Evolutionary conservation across 2,113 vertebrate species (phyloP).

Genomic region (Nematolebias whitei): DNA sequence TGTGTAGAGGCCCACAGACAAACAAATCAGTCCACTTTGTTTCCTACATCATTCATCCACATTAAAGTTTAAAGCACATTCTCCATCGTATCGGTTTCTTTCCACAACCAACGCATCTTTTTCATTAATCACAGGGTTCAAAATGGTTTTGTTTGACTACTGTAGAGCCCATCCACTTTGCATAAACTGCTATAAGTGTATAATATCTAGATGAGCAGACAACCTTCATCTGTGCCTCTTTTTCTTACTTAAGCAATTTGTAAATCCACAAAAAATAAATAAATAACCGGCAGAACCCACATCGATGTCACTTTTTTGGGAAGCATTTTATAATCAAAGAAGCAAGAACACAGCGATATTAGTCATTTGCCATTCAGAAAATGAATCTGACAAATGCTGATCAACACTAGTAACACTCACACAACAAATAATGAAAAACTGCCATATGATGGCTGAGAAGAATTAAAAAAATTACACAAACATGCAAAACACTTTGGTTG

Average conservation of each 20-base stretch:
- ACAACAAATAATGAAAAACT: constrained; percentile 60
- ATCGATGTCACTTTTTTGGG: constrained; percentile 18
- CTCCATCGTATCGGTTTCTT: constrained; percentile 62
- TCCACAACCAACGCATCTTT: constrained; percentile 47
- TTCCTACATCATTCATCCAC: constrained; percentile 78
- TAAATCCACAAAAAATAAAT: constrained; percentile 9
- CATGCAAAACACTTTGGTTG: constrained; percentile 84
- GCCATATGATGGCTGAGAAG: constrained; percentile 60
- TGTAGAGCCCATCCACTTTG: background rate
- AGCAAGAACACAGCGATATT: constrained; percentile 14
- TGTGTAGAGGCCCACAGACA: constrained; percentile 40
- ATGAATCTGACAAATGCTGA: constrained; percentile 53
- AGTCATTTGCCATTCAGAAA: constrained; percentile 49
- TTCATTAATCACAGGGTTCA: constrained; percentile 55
- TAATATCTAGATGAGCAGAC: background rate
- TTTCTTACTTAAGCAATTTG: constrained; percentile 10
- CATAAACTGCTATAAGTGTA: background rate
- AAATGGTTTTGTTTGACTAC: constrained; percentile 28
- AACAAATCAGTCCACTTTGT: constrained; percentile 79
- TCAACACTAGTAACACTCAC: constrained; percentile 51
- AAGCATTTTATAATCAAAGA: constrained; percentile 12
- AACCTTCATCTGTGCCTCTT: background rate
- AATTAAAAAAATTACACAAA: constrained; percentile 75
- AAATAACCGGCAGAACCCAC: constrained; percentile 18
- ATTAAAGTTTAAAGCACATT: constrained; percentile 75